A percentile compares a stretch with the other conserved stretches of the same genome.
These are phyloP conservation scores for Villa cingulata DNA, from an alignment of 2,888 invertebrate genomes.

Conservation along the genomic window DNA sequence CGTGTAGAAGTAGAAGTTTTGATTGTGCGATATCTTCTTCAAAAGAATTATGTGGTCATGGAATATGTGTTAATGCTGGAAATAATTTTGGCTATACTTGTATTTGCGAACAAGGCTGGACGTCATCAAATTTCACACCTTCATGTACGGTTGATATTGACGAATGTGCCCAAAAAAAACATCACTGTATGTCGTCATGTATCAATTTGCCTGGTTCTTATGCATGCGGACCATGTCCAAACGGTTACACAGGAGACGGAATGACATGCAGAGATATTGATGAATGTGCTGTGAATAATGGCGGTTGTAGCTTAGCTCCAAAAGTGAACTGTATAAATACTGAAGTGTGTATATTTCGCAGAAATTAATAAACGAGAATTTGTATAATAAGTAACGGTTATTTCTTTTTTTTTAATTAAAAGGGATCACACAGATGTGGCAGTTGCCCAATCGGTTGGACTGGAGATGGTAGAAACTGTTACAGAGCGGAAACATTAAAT, in stretches of 20 bases:
- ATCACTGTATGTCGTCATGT: slow-evolving; percentile 72
- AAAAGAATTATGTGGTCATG: slow-evolving; percentile 75
- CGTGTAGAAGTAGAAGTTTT: slow-evolving; percentile 60
- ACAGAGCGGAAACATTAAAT: slow-evolving; percentile 10
- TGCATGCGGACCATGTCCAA: slow-evolving; percentile 76
- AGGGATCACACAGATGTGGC: slow-evolving; percentile 78
- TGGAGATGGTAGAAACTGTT: slow-evolving; percentile 69
- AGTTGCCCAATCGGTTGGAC: slow-evolving; percentile 76
- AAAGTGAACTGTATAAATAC: slow-evolving; percentile 78
- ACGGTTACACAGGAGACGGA: slow-evolving; percentile 78
- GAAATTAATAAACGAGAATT: too few species aligned
- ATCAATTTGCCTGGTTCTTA: slow-evolving; percentile 83
- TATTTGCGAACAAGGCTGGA: slow-evolving; percentile 83
- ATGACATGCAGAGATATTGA: slow-evolving; percentile 74
- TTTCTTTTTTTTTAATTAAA: too few species aligned
- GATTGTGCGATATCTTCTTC: slow-evolving; percentile 59
- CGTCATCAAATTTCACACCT: slow-evolving; percentile 49
- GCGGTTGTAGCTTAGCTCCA: slow-evolving; percentile 76
- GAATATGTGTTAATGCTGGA: slow-evolving; percentile 59
- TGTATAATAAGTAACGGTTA: too few species aligned
- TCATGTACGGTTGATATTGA: slow-evolving; percentile 75
- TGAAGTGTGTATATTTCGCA: slow-evolving; percentile 45
- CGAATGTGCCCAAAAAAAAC: slow-evolving; percentile 59
- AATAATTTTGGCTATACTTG: slow-evolving; percentile 57
- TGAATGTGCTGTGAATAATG: slow-evolving; percentile 71